Base-by-base conservation (phyloP, 2,113 vertebrate species). In the Archocentrus centrarchus region DNA sequence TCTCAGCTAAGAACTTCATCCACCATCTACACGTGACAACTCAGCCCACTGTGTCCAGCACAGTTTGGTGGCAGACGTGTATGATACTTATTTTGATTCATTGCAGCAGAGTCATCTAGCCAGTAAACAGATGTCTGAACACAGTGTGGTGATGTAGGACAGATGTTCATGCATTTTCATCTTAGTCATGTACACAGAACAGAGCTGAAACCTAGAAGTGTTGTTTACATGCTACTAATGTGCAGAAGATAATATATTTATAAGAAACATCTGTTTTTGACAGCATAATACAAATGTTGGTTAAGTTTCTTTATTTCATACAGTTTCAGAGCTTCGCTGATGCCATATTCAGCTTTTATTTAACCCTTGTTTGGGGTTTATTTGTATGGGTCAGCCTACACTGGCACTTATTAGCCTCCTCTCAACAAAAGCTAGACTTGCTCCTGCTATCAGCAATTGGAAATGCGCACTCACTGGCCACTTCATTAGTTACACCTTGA, bases 1-100 rank as follows among this genome's bases (percentile, higher is more conserved):
- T 86, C 87, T 87, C 87, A 86, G 86, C 86, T 50, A 20, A 90
- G 86, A 86, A 90, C 85, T 89, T 91, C 85, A 89, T 92, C 90
- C 84, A 60, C 47, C 68, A 89, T 82, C 80, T 53, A 55, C 68
- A 80, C 75, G 47, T 55, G 87, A 86, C 89, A 89, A 59, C 53
- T 79, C 75, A 73, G 73, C 87, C 75, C 55, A 13, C 41, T 78
- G 41, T 81, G 84, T 63, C 39, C 44, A 78, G 70, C 77, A n/a
- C 75, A 35, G 68, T 77, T 61, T 61, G 61, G 47, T 55, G 47
- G 68, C 47, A 73, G 47, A n/a, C 68, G 32, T 27, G 32, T 35
- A 73, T 14, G 68, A 73, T 73, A 73, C 68, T 73, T 73, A 73
- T 55, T 73, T 73, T 73, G 47, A 73, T 73, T 73, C 68, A 73